Conservation (phyloP, 2,113 vertebrate genomes). For the Marmota flaviventris region DNA sequence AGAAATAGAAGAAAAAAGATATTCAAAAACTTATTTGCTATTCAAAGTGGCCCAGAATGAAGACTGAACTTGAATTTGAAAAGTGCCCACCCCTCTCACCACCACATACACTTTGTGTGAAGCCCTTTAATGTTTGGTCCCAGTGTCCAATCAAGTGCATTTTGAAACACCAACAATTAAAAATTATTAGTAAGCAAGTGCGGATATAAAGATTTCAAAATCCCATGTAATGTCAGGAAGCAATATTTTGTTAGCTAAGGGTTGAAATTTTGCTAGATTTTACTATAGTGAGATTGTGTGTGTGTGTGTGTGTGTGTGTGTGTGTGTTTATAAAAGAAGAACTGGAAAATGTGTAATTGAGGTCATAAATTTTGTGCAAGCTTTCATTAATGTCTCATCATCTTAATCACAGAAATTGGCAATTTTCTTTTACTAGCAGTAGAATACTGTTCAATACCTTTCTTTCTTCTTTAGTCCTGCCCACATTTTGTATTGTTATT, state of each 20-base stretch:
- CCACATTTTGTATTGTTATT: not conserved
- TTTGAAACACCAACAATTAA: slow-evolving; percentile 1
- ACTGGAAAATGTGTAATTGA: not conserved
- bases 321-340: not conserved
- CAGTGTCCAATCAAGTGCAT: not conserved
- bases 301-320: not conserved
- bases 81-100: accelerated
- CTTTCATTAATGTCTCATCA: not conserved
- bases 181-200: not conserved
- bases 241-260: not conserved
- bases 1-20: not conserved
- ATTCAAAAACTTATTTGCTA: not conserved
- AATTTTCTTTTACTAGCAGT: not conserved
- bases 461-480: not conserved
- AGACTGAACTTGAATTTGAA: not conserved
- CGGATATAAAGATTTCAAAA: not conserved
- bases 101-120: not conserved
- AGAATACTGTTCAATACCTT: not conserved
- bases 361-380: accelerated
- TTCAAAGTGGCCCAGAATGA: not conserved
- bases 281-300: not conserved
- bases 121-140: not conserved
- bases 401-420: not conserved
- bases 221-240: not conserved
- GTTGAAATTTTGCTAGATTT: not conserved